phyloP scores from a whole-genome alignment of 2,113 vertebrate genomes.

The rat (Rattus norvegicus) region GRCr8 NC_086020.1:37901001-37901500 shows the following conservation, averaged over 20 bases:
- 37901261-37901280: slow-evolving; percentile 10
- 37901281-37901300: slow-evolving; percentile 59
- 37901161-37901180: slow-evolving; percentile 64
- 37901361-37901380: slow-evolving; percentile 27
- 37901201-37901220: slow-evolving; percentile 11
- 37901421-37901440: slow-evolving; percentile 52
- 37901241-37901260: slow-evolving; percentile 18
- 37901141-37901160: slow-evolving; percentile 46
- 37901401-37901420: slow-evolving; percentile 34
- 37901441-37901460: slow-evolving; percentile 30
- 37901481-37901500: neutral
- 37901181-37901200: slow-evolving; percentile 56
- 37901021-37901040: neutral
- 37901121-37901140: slow-evolving; percentile 58
- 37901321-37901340: slow-evolving; percentile 61
- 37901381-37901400: slow-evolving; percentile 34
- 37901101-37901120: slow-evolving; percentile 47
- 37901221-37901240: slow-evolving; percentile 60
- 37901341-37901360: slow-evolving; percentile 57
- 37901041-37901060: slow-evolving; percentile 29
- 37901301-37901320: neutral
- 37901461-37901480: slow-evolving; percentile 47
- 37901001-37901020: neutral
- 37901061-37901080: slow-evolving; percentile 11
- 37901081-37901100: slow-evolving; percentile 42